Evolutionary conservation across 1,140 invertebrate species (phyloP), one percentile per base, ranked within the genome.

Genomic region (Drosophila nigrodunni): DNA sequence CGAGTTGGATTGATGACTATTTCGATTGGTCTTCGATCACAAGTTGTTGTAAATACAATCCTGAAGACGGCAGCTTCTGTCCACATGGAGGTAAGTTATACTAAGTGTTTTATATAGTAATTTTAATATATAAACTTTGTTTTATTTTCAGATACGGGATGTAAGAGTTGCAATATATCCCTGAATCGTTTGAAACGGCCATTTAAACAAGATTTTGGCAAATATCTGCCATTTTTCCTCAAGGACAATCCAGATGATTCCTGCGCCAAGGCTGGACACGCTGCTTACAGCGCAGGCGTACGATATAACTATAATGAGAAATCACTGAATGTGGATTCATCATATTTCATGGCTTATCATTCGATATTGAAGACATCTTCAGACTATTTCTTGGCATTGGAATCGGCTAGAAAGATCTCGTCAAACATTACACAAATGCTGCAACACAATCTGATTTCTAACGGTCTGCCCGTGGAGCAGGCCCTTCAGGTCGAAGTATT

Each of bases 1-100:
- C 96, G 11, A 98, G 97, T 43, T 99, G 99, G 99, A 89, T 99
- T 47, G 99, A 99, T 92, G 98, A 99, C 93, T 99, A 98, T 93
- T 95, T 98, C 78, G 97, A 97, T 93, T 99, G 99, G 99, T 93
- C 95, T 1, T 83, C 86, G 1, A 80, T 93, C 7, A 34, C 90
- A 1, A 76, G 77, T 7, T 97, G 96, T 85, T 96, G 95, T 82
- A 95, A 94, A 89, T 94, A 94, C 66, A 93, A 94, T 86, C 89
- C 79, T 7, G 62, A 60, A 1, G 95, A 95, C 92, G 91, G 92
- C 68, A 94, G 94, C 41, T 97, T 96, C 90, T 97, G 96, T 93
- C 96, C 96, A 15, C 94, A 95, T 86, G 77, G 87, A 43, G 89
- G 94, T 94, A 92, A 92, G 82, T 47, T 25, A 21, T 43, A 44